Percentiles rank a stretch among this genome's conserved stretches.
phyloP scores from a whole-genome alignment of 2,113 vertebrate genomes.

The Panthera tigris region DNA sequence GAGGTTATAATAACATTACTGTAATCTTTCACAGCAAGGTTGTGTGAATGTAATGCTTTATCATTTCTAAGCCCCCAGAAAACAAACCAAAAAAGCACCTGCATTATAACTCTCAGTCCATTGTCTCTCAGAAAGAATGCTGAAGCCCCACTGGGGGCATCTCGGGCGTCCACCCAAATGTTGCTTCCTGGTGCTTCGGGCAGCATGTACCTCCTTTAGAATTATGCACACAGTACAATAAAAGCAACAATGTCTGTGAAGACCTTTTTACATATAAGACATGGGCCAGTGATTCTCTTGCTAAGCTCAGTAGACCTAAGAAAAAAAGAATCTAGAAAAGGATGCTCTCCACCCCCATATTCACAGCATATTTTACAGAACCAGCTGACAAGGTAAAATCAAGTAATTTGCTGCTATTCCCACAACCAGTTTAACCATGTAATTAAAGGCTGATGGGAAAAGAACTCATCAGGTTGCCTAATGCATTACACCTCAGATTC shows the following conservation, averaged over 20 bases:
- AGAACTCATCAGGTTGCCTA: not conserved
- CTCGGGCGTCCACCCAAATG: not conserved
- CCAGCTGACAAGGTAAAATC: not conserved
- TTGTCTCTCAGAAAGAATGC: constrained; percentile 2
- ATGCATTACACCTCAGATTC: not conserved
- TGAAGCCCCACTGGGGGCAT: not conserved
- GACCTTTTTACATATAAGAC: not conserved
- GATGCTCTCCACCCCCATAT: not conserved
- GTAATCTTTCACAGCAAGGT: constrained; percentile 25
- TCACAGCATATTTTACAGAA: not conserved
- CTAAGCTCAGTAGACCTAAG: not conserved
- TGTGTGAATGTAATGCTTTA: constrained; percentile 37
- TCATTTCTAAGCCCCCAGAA: constrained; percentile 16
- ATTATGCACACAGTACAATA: not conserved
- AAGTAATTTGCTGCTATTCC: not conserved
- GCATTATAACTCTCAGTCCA: not conserved
- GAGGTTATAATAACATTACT: constrained; percentile 30
- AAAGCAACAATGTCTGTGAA: not conserved
- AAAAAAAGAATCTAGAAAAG: constrained; percentile 3
- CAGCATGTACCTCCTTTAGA: not conserved
- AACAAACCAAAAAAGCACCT: not conserved
- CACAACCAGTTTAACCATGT: not conserved
- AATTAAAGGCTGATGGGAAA: constrained; percentile 11
- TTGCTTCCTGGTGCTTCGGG: not conserved
- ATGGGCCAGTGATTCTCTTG: not conserved